Base-by-base conservation (phyloP, 2,797 vertebrate genomes). In the Bucorvus abyssinicus region DNA sequence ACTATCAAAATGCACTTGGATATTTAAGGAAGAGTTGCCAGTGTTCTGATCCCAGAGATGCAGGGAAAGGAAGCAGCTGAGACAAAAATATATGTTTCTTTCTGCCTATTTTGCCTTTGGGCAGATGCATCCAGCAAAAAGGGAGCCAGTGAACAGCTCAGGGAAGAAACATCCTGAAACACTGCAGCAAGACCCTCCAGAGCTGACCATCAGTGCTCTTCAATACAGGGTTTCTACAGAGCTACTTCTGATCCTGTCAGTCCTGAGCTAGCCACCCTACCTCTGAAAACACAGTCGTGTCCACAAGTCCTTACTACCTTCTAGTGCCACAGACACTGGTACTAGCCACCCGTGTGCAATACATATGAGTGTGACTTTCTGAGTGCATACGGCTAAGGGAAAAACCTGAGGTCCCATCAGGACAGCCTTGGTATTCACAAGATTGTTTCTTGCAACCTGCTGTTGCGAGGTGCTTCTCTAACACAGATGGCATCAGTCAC, bases 291-390 rank as follows among this genome's bases (percentile, higher is more conserved):
- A 1, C 59, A n/a, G 13, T 23, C 76, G 49, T 59, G 55, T 38
- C 68, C 49, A 29, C 42, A 56, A 65, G 50, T 73, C 56, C 50
- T 44, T 44, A 22, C 29, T 59, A 9, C 26, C 21, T 79, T 73
- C 64, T n/a, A 64, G 74, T 61, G 53, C 38, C 59, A 42, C 42
- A 13, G 76, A 38, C 42, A 44, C 34, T 64, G 55, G 32, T 16
- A 52, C 40, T 7, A 65, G 59, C 52, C 32, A 16, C 42, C 27
- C 4, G 0, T 13, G 38, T 45, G 57, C 0, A 7, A 38, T 20
- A 50, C 5, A 3, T 3, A 29, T 0, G 3, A 24, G 29, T 45
- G 52, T 38, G 29, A 14, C 56, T 32, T 86, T 53, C 40, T 34
- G 76, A 86, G 47, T 3, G 23, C 2, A 1, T 40, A 60, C 69